Conservation (phyloP, 1,140 invertebrate species). For the Drosophila funebris region DNA sequence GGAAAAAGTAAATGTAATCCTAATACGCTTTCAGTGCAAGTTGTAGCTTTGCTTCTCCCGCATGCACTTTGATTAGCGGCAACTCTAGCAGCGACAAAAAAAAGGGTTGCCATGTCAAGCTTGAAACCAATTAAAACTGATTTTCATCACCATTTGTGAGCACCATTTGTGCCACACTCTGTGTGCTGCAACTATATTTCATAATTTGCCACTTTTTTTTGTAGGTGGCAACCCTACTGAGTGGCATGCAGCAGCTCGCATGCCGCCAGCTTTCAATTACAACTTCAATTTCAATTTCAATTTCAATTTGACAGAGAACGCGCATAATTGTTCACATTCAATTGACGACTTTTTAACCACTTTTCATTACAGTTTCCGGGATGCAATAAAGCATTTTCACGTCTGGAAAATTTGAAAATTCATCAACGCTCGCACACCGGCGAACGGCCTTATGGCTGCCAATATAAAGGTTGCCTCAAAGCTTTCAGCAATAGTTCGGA, state of each 20-base stretch:
- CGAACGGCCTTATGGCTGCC: conserved; percentile 93
- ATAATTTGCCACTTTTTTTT: neutral
- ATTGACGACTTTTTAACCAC: conserved; percentile 48
- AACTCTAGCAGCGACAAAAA: neutral
- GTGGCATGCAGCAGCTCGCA: neutral
- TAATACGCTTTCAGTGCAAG: neutral
- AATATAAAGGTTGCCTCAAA: conserved; percentile 93
- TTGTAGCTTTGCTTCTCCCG: neutral
- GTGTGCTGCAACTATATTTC: neutral
- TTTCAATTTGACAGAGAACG: conserved; percentile 44
- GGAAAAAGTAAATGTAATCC: too few species aligned
- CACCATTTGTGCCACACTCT: neutral
- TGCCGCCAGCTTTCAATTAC: conserved; percentile 56
- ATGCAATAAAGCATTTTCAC: conserved; percentile 96
- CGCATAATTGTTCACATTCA: conserved; percentile 16
- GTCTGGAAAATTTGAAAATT: conserved; percentile 97
- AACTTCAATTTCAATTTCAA: neutral
- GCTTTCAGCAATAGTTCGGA: conserved; percentile 99
- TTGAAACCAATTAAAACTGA: conserved; percentile 27
- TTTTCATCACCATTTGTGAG: too few species aligned
- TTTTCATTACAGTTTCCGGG: conserved; percentile 91
- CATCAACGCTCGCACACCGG: conserved; percentile 97
- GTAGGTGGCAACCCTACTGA: neutral
- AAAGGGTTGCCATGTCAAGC: neutral
- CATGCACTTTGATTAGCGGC: neutral